Evolutionary conservation across 2,797 vertebrate species (phyloP).

Genomic region (Decapterus maruadsi): DNA sequence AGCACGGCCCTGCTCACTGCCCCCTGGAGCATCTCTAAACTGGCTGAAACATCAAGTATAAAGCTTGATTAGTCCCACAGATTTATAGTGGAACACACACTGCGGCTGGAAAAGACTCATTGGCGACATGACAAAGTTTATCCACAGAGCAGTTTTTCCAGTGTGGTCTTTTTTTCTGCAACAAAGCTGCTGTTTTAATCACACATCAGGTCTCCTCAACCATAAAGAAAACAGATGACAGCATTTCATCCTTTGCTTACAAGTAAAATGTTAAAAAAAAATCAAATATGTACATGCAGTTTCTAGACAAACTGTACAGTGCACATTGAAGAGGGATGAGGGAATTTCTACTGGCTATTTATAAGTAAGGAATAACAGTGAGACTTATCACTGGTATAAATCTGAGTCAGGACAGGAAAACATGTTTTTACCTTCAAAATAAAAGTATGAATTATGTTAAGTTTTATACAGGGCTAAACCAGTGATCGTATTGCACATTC

Average conservation of each 20-base stretch:
- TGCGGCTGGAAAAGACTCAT: slow-evolving; percentile 13
- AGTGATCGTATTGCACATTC: not conserved
- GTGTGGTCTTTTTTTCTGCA: slow-evolving; percentile 1
- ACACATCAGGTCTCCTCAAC: not conserved
- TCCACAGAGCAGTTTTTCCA: slow-evolving; percentile 17
- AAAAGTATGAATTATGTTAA: not conserved
- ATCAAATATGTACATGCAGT: not conserved
- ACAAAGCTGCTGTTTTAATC: slow-evolving; percentile 1
- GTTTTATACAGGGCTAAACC: not conserved
- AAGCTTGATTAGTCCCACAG: slow-evolving; percentile 1
- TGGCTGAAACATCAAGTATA: slow-evolving; percentile 35
- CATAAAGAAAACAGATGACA: not conserved
- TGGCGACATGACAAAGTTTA: slow-evolving; percentile 30
- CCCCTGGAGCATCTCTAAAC: slow-evolving; percentile 72
- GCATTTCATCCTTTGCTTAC: not conserved
- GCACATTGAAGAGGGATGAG: not conserved
- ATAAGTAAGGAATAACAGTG: not conserved
- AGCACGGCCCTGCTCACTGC: slow-evolving; percentile 52
- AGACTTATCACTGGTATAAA: not conserved
- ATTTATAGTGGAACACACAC: slow-evolving; percentile 3
- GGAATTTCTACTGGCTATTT: not conserved
- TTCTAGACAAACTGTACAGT: not conserved
- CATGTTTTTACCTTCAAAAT: slow-evolving; percentile 17
- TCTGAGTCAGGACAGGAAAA: not conserved
- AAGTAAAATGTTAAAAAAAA: too few species aligned